Evolutionary conservation across 2,797 vertebrate species (phyloP).

Genomic region (Sternotherus odoratus): DNA sequence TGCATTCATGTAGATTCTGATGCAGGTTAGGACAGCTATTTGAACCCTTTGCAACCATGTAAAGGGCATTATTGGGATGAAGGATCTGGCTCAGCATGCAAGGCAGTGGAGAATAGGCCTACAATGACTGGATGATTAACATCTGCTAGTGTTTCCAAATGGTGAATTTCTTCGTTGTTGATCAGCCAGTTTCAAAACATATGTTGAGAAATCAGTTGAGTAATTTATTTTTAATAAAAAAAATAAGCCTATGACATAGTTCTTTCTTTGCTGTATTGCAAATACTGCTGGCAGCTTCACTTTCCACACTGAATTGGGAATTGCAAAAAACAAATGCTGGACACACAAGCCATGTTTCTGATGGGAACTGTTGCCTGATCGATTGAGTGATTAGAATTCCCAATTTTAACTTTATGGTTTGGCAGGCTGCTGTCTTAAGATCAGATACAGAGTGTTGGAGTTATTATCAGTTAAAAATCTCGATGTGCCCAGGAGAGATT

Average conservation of each 20-base stretch:
- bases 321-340: neutral
- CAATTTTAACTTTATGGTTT: neutral
- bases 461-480: neutral
- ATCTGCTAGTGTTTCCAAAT: neutral
- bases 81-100: neutral
- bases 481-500: neutral
- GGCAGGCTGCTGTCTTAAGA: neutral
- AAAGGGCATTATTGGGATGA: neutral
- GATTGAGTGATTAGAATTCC: neutral
- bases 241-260: neutral
- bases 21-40: neutral
- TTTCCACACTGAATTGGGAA: neutral
- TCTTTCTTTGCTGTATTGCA: neutral
- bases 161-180: neutral
- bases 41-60: neutral
- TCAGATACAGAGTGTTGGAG: neutral
- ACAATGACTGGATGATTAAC: rapidly evolving
- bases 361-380: neutral
- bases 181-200: neutral
- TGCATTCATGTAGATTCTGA: neutral
- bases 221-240: neutral
- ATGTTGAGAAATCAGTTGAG: neutral
- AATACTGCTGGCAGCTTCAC: neutral
- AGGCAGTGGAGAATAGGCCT: rapidly evolving
- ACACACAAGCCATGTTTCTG: neutral